phyloP scores from a whole-genome alignment of 2,888 invertebrate genomes.

The Sarcophaga carnaria region DNA sequence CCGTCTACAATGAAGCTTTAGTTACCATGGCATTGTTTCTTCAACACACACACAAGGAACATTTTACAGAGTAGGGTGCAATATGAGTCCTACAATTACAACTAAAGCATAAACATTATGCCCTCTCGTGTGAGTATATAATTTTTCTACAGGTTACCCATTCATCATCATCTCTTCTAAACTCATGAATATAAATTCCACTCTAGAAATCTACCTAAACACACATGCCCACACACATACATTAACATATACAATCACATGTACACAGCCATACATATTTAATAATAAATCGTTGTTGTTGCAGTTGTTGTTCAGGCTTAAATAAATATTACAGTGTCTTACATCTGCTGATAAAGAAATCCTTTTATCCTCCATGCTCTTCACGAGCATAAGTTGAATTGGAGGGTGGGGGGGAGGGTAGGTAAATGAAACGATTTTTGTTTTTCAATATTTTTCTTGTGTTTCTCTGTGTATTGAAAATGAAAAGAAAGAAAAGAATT shows the following conservation, averaged over 20 bases:
- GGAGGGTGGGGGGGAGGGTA: background rate
- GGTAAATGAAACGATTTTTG: background rate
- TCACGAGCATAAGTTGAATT: conserved; percentile 20
- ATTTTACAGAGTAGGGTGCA: background rate
- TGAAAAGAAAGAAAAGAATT: conserved; percentile 4
- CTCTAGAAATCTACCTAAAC: conserved; percentile 37
- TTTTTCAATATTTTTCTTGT: background rate
- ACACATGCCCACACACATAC: background rate
- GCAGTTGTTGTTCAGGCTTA: conserved; percentile 51
- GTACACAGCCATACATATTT: background rate
- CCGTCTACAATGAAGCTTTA: no score
- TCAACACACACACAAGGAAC: no score
- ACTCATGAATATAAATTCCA: conserved; percentile 62
- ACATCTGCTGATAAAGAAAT: conserved; percentile 78
- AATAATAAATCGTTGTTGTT: conserved; percentile 52
- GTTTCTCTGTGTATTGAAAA: background rate
- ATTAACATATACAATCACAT: background rate
- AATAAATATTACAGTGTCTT: conserved; percentile 72
- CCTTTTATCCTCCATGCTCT: conserved; percentile 42
- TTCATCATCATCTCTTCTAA: conserved; percentile 47
- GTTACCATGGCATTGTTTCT: no score
- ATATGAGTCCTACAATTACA: background rate
- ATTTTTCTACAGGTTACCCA: background rate
- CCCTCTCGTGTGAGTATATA: background rate
- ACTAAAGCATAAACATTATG: background rate